These are phyloP conservation scores for Tetraneura akinire DNA, from an alignment of 1,140 invertebrate genomes.

Conservation along the genomic window DNA sequence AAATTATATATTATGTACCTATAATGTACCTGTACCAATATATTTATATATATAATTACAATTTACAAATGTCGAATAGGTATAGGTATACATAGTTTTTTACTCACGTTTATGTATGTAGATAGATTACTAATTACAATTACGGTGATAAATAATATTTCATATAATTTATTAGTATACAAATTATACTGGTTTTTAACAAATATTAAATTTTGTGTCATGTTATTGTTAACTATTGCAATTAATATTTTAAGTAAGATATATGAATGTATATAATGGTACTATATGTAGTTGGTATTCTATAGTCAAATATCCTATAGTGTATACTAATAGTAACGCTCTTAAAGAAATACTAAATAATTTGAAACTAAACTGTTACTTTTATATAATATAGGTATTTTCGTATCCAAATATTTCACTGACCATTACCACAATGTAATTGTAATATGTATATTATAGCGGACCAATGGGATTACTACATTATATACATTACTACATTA, in stretches of 20 bases:
- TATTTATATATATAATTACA: too few relatives aligned
- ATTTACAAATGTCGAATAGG: too few relatives aligned
- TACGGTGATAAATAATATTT: neutral
- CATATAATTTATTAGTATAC: neutral
- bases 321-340: too few relatives aligned
- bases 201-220: neutral
- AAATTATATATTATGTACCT: too few relatives aligned
- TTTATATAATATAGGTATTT: neutral
- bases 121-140: neutral
- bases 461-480: too few relatives aligned
- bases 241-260: too few relatives aligned
- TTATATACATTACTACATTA: constrained; percentile 12
- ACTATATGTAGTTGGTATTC: too few relatives aligned
- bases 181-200: neutral
- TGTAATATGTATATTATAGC: too few relatives aligned
- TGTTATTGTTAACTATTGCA: neutral
- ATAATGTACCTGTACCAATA: too few relatives aligned
- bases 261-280: too few relatives aligned
- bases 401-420: neutral
- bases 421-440: neutral
- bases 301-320: too few relatives aligned
- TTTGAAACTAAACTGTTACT: neutral
- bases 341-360: constrained; percentile 1
- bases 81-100: too few relatives aligned
- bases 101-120: constrained; percentile 2